Evolutionary conservation across 1,140 invertebrate species (phyloP).

Genomic region (Trachymyrmex cornetzi): DNA sequence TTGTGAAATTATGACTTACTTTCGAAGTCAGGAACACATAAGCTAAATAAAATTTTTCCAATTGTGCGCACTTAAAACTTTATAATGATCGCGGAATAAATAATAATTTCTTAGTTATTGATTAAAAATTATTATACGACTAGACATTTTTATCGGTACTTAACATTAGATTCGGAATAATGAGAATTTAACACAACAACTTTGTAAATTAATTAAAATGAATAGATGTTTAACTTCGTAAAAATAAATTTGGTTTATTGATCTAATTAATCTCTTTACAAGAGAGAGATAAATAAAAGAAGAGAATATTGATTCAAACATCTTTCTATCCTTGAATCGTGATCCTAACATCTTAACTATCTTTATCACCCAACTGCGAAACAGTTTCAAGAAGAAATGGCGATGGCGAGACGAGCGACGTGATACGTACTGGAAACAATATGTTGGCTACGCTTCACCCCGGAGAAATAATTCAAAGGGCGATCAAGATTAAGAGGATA

Average conservation of each 20-base stretch:
- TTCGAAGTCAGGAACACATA: background rate
- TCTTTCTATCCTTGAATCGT: too few relatives aligned
- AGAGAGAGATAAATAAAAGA: background rate
- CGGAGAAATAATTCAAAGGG: conserved; percentile 61
- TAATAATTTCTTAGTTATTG: conserved; percentile 16
- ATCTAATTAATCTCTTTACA: background rate
- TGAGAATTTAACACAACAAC: background rate
- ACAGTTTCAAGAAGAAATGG: background rate
- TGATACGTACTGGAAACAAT: conserved; percentile 57
- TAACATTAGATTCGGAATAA: background rate
- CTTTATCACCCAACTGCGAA: background rate
- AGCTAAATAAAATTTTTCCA: background rate
- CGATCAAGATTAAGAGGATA: conserved; percentile 60
- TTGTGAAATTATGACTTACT: background rate
- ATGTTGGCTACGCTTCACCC: conserved; percentile 25
- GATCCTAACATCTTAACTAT: background rate
- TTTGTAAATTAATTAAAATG: background rate
- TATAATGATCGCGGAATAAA: background rate
- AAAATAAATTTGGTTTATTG: background rate
- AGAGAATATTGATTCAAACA: background rate
- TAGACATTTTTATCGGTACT: background rate
- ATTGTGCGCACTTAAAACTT: background rate
- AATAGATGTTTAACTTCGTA: conserved; percentile 5
- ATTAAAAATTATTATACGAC: background rate
- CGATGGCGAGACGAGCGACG: background rate